Conservation (phyloP, 2,888 invertebrate genomes). For the Caprella mutica region DNA sequence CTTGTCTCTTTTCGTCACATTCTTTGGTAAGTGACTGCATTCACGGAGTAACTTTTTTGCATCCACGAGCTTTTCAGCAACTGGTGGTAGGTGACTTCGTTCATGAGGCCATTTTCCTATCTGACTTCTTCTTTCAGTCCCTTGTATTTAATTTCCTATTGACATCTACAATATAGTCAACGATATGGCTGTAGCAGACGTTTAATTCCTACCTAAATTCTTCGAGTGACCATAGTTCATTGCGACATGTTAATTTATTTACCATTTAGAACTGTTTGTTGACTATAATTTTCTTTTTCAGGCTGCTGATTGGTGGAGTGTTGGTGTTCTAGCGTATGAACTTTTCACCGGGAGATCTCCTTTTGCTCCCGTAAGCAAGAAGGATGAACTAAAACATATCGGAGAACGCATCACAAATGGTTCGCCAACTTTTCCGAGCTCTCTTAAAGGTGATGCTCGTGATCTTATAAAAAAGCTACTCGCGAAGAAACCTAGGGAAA, state of each 20-base stretch:
- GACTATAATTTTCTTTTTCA: constrained; percentile 40
- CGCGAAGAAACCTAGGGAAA: constrained; percentile 74
- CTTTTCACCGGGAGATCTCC: constrained; percentile 92
- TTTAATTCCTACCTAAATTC: background rate
- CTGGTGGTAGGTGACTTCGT: too few species aligned
- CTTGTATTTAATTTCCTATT: too few species aligned
- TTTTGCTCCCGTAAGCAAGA: constrained; percentile 89
- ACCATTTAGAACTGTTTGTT: background rate
- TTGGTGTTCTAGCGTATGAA: constrained; percentile 92
- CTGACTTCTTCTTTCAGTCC: too few species aligned
- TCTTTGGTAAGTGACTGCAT: too few species aligned
- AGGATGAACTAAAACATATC: constrained; percentile 88
- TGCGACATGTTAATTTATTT: background rate
- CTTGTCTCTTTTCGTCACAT: too few species aligned
- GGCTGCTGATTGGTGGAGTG: constrained; percentile 99
- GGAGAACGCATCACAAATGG: constrained; percentile 44
- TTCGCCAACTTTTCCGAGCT: constrained; percentile 33
- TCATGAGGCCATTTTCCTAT: too few species aligned
- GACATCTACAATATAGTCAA: too few species aligned
- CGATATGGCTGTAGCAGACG: too few species aligned
- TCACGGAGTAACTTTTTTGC: too few species aligned
- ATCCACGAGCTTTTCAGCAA: too few species aligned
- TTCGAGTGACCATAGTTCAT: background rate
- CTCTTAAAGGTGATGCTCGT: constrained; percentile 51
- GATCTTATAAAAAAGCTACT: constrained; percentile 71